These are phyloP conservation scores for Alcedo atthis DNA, from an alignment of 2,797 vertebrate genomes.

Conservation along the genomic window DNA sequence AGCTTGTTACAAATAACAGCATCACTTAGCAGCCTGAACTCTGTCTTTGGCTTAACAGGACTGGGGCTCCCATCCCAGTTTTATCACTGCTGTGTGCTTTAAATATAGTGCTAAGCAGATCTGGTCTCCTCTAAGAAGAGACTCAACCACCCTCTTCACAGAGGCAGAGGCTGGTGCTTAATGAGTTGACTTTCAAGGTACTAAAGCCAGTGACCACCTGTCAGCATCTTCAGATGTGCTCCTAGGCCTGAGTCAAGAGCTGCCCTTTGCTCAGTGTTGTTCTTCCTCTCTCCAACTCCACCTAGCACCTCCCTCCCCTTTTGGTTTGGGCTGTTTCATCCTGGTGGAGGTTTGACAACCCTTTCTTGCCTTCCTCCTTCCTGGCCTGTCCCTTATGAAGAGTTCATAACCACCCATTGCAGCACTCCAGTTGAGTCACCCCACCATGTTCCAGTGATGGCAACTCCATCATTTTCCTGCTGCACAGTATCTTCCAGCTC, in stretches of 20 bases:
- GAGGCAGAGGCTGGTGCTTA: slow-evolving; percentile 5
- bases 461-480: not conserved
- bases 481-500: not conserved
- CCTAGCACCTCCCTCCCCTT: not conserved
- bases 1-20: accelerated
- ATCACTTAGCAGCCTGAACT: not conserved
- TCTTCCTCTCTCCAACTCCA: slow-evolving; percentile 38
- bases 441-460: not conserved
- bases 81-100: not conserved
- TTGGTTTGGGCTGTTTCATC: slow-evolving; percentile 27
- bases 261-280: slow-evolving; percentile 65
- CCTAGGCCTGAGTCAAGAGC: slow-evolving; percentile 72
- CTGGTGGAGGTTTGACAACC: not conserved
- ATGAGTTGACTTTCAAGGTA: slow-evolving; percentile 41
- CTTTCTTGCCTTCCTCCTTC: not conserved
- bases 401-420: not conserved
- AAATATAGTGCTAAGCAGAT: not conserved
- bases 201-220: slow-evolving; percentile 50
- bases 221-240: slow-evolving; percentile 19
- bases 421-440: not conserved
- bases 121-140: not conserved
- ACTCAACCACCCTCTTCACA: not conserved
- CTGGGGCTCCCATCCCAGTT: not conserved
- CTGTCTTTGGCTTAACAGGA: not conserved
- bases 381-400: not conserved